Conservation (phyloP, 2,113 vertebrate genomes). For the Laticauda laticaudata region DNA sequence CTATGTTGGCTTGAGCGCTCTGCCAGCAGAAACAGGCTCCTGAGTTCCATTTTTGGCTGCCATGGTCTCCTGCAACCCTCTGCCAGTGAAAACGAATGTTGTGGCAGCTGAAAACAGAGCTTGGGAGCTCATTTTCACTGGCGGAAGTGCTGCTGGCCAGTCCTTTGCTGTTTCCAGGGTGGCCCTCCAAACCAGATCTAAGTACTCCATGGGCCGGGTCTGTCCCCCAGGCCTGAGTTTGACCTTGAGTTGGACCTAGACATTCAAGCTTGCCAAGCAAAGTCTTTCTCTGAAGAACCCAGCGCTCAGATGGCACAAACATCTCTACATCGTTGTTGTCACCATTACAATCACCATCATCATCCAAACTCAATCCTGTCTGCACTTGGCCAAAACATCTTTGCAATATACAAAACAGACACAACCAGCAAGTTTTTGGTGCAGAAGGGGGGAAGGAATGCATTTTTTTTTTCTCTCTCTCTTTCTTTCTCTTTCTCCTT, state of each 20-base stretch:
- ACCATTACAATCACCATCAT: background rate
- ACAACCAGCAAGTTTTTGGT: background rate
- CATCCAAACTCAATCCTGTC: background rate
- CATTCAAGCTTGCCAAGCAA: background rate
- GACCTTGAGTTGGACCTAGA: background rate
- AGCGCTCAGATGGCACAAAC: background rate
- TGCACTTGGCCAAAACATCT: background rate
- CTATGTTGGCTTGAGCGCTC: no score
- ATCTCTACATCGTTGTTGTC: background rate
- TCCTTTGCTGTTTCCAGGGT: no score
- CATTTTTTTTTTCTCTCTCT: background rate
- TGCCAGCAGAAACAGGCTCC: no score
- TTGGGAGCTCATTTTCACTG: no score
- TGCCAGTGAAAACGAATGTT: no score
- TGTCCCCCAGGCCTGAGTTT: no score
- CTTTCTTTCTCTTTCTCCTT: constrained; percentile 3
- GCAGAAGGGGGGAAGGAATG: background rate
- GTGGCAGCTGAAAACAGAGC: no score
- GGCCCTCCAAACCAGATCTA: no score
- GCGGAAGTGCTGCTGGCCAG: no score
- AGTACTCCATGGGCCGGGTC: no score
- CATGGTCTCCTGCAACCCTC: no score
- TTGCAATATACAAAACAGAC: background rate
- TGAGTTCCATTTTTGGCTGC: no score
- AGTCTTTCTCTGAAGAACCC: background rate